Evolutionary conservation across 2,888 invertebrate species (phyloP).

Genomic region (Baccha elongata): DNA sequence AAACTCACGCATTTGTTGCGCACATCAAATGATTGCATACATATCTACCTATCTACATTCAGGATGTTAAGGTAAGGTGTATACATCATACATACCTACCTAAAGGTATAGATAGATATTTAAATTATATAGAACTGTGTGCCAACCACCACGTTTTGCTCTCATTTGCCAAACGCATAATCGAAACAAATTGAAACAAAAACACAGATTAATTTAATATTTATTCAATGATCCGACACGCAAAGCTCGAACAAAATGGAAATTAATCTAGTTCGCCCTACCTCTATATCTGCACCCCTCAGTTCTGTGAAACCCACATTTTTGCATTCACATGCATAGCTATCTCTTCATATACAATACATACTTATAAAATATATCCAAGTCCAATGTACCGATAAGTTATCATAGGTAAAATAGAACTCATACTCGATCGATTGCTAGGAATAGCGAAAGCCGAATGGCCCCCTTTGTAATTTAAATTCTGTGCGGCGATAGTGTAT

Average conservation of each 20-base stretch:
- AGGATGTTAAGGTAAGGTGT: not conserved
- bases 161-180: slow-evolving; percentile 63
- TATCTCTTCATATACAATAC: slow-evolving; percentile 3
- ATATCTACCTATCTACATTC: not conserved
- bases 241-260: slow-evolving; percentile 72
- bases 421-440: slow-evolving; percentile 54
- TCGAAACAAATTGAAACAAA: slow-evolving; percentile 74
- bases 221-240: slow-evolving; percentile 73
- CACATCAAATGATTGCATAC: not conserved
- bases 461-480: slow-evolving; percentile 64
- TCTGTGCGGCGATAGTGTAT: slow-evolving; percentile 45
- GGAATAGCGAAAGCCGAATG: not conserved
- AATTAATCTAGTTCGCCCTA: slow-evolving; percentile 70
- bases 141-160: slow-evolving; percentile 25
- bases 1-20: slow-evolving; percentile 26
- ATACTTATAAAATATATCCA: not conserved
- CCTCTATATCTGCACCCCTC: not conserved
- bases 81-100: not conserved
- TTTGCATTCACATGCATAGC: not conserved
- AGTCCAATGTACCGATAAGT: slow-evolving; percentile 45
- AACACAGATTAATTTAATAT: slow-evolving; percentile 73
- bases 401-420: slow-evolving; percentile 68
- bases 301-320: not conserved
- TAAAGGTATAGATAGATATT: too few relatives aligned
- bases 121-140: too few relatives aligned